Base-by-base conservation (phyloP, 1,140 invertebrate genomes). In the Drosophila albomicans region DNA sequence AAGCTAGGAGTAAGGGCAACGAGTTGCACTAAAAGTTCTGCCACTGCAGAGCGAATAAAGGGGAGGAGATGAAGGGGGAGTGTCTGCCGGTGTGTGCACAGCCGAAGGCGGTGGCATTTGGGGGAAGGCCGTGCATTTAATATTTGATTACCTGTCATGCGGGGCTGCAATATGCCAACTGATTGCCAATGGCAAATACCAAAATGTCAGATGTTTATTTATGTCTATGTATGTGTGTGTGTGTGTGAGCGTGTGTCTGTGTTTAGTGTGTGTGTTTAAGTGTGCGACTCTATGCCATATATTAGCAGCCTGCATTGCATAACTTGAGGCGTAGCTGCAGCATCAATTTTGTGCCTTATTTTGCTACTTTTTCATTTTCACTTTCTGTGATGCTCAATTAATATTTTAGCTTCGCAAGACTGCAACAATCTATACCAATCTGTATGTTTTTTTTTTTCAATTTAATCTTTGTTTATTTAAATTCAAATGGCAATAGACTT, bases 121-220 rank as follows among this genome's bases (percentile, higher is more conserved):
- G 7, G 7, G 13, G 10, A 11, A 30, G 41, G 16, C 28, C 43
- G 43, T 30, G 43, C 10, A 28, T 71, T 75, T 65, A 65, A 75
- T 75, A 75, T 75, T 75, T 75, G 72, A 75, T 75, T 69, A 75
- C 41, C 65, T 48, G 73, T 11, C 56, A 76, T 65, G 61, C 48
- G 61, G 46, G 59, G 51, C 63, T 52, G 75, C 72, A 62, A 68
- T 66, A 63, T 75, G 79, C 65, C 81, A 72, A 80, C 68, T 79
- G 81, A 71, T 78, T 85, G 63, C 66, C 49, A 75, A 54, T 68
- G 49, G 75, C 70, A 81, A 85, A 86, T 69, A 85, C 35, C 52
- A 63, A 68, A 48, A 64, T 52, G 59, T 49, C 52, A 46, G 25
- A 49, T 56, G 56, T 62, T 35, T 38, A 30, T 38, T 61, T 20